Evolutionary conservation across 2,797 vertebrate genomes (phyloP).

Genomic region (Gymnocypris eckloni): DNA sequence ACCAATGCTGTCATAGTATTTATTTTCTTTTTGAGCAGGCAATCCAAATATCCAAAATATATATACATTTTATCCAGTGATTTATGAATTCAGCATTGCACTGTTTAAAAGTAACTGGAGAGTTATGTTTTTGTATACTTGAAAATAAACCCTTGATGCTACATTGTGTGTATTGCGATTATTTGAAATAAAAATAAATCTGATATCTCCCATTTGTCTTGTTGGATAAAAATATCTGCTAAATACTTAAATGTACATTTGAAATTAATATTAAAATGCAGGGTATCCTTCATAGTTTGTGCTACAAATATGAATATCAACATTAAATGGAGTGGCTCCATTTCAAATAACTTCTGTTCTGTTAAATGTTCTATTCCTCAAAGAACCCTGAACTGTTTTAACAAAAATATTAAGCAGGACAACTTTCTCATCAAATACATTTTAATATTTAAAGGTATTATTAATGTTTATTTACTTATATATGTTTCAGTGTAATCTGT

Average conservation of each 20-base stretch:
- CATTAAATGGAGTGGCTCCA: not conserved
- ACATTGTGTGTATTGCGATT: not conserved
- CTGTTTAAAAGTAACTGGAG: not conserved
- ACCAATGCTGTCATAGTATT: slow-evolving; percentile 55
- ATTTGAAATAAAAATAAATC: not conserved
- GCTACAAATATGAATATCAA: not conserved
- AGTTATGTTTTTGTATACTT: not conserved
- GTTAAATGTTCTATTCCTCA: not conserved
- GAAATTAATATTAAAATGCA: not conserved
- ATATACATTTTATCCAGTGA: not conserved
- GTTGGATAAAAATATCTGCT: not conserved
- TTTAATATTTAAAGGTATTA: not conserved
- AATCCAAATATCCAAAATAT: not conserved
- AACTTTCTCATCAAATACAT: not conserved
- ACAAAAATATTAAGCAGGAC: not conserved
- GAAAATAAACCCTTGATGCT: slow-evolving; percentile 19
- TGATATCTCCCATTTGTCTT: not conserved
- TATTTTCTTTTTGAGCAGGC: too few species aligned
- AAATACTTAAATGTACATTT: not conserved
- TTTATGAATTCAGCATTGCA: not conserved
- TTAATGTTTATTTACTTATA: not conserved
- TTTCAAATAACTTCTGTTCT: not conserved
- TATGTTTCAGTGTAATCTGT: too few species aligned
- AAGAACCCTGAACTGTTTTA: not conserved
- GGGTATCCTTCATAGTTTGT: not conserved